Conservation (phyloP, 2,797 vertebrate species). For the Spizella passerina region DNA sequence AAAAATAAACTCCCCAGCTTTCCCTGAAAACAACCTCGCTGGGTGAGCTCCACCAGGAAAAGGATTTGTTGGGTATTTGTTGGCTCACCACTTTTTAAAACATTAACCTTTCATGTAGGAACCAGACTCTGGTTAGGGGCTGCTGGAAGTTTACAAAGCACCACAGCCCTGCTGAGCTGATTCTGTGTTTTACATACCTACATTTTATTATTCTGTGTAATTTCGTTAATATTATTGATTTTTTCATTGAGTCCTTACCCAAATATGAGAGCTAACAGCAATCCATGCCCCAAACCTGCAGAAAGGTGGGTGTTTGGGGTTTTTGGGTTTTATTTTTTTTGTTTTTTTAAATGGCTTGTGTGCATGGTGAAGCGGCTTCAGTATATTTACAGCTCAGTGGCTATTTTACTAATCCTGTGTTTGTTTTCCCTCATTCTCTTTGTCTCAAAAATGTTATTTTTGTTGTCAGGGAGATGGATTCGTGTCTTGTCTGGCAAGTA, state of each 20-base stretch:
- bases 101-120: neutral
- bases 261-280: neutral
- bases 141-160: neutral
- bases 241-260: neutral
- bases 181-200: neutral
- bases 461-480: neutral
- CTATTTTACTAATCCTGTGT: neutral
- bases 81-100: constrained; percentile 25
- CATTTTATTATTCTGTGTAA: neutral
- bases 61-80: neutral
- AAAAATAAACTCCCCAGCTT: constrained; percentile 30
- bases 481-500: neutral
- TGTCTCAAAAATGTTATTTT: neutral
- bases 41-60: neutral
- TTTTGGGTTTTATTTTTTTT: no score
- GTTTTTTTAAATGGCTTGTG: neutral
- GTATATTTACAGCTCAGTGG: neutral
- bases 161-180: neutral
- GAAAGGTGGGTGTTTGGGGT: neutral
- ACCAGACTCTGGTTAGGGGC: neutral
- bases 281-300: neutral
- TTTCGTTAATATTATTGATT: rapidly evolving
- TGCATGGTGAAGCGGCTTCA: neutral
- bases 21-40: neutral
- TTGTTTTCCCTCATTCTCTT: neutral